These are phyloP conservation scores for Eleginops maclovinus DNA, from an alignment of 2,113 vertebrate genomes.

Conservation along the genomic window DNA sequence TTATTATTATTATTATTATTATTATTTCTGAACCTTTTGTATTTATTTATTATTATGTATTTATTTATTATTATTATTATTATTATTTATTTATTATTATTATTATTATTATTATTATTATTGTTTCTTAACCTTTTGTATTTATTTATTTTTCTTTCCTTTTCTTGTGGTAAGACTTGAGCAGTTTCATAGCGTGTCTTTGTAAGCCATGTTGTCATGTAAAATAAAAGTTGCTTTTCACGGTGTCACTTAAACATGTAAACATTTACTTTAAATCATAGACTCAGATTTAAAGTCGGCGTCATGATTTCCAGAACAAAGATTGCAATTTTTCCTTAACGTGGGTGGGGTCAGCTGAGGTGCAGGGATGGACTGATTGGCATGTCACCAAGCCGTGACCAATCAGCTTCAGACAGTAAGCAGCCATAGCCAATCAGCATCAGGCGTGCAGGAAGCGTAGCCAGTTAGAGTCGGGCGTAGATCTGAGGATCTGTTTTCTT, in stretches of 20 bases:
- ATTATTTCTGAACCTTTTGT: no score
- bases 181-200: no score
- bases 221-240: background rate
- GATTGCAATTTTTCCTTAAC: background rate
- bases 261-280: background rate
- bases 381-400: slow-evolving; percentile 29
- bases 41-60: no score
- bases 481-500: background rate
- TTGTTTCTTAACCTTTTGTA: no score
- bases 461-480: slow-evolving; percentile 18
- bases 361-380: slow-evolving; percentile 29
- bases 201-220: background rate
- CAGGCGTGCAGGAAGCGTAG: slow-evolving; percentile 27
- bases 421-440: slow-evolving; percentile 31
- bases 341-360: background rate
- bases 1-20: no score
- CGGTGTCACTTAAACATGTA: background rate
- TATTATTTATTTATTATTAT: no score
- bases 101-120: no score
- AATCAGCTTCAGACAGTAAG: slow-evolving; percentile 44
- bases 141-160: no score
- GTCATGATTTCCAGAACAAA: background rate
- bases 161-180: no score
- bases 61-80: no score
- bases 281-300: background rate